Conservation (phyloP, 2,113 vertebrate genomes). For the Tachysurus fulvidraco region DNA sequence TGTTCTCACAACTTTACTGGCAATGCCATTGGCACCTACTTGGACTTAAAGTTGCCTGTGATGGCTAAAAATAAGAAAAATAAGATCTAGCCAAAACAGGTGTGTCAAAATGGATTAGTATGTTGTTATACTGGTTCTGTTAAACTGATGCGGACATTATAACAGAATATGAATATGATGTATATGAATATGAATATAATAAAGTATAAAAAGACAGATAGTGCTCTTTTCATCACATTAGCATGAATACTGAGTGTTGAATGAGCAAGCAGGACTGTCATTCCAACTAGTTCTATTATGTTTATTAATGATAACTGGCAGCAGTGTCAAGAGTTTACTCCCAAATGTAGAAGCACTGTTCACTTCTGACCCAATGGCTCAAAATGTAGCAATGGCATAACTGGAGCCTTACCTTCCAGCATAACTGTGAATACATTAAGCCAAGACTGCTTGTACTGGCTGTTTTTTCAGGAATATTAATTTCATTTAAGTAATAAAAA, state of each 20-base stretch:
- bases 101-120: not conserved
- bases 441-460: not conserved
- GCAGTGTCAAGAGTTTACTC: not conserved
- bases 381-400: not conserved
- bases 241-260: not conserved
- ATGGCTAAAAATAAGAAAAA: not conserved
- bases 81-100: not conserved
- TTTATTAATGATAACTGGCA: slow-evolving; percentile 7
- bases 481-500: not conserved
- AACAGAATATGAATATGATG: not conserved
- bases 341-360: not conserved
- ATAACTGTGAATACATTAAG: not conserved
- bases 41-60: no score
- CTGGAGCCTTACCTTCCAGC: not conserved
- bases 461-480: not conserved
- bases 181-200: not conserved
- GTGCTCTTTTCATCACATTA: not conserved
- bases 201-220: not conserved
- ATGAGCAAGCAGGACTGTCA: not conserved
- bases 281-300: not conserved
- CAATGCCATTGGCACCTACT: not conserved
- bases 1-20: not conserved
- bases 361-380: not conserved
- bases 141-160: not conserved
- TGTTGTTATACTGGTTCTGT: not conserved